Percentiles rank a stretch among this genome's conserved stretches.
phyloP scores from a whole-genome alignment of 2,113 vertebrate species.

The Oreocharis arfaki region DNA sequence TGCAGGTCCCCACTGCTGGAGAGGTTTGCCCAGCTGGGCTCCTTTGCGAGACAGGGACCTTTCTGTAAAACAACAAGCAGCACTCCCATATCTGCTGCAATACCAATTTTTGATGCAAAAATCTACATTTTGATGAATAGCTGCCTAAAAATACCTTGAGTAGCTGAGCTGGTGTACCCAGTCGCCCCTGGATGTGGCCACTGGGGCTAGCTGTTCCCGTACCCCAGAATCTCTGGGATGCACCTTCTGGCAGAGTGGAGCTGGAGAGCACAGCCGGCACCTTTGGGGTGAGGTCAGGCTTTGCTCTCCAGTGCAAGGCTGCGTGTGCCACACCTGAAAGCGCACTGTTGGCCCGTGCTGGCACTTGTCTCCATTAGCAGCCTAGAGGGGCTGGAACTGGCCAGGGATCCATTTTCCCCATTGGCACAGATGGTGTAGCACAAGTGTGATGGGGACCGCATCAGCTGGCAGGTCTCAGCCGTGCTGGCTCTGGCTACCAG shows the following conservation, averaged over 20 bases:
- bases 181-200: fast-evolving
- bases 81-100: not conserved
- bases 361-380: fast-evolving
- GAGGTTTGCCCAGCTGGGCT: not conserved
- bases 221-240: not conserved
- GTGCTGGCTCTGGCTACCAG: not conserved
- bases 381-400: not conserved
- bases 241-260: not conserved
- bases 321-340: not conserved
- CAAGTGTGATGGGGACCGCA: not conserved
- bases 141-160: not conserved
- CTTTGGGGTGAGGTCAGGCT: not conserved
- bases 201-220: not conserved
- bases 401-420: not conserved
- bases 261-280: not conserved
- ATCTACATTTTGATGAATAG: not conserved
- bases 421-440: fast-evolving
- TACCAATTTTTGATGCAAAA: not conserved
- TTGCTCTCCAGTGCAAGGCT: not conserved
- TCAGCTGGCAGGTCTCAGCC: not conserved
- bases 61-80: not conserved
- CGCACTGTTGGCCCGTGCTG: fast-evolving
- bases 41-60: not conserved
- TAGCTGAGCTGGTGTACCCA: too few species aligned
- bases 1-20: not conserved